Evolutionary conservation across 1,140 invertebrate species (phyloP).

Genomic region (Aphidius gifuensis): DNA sequence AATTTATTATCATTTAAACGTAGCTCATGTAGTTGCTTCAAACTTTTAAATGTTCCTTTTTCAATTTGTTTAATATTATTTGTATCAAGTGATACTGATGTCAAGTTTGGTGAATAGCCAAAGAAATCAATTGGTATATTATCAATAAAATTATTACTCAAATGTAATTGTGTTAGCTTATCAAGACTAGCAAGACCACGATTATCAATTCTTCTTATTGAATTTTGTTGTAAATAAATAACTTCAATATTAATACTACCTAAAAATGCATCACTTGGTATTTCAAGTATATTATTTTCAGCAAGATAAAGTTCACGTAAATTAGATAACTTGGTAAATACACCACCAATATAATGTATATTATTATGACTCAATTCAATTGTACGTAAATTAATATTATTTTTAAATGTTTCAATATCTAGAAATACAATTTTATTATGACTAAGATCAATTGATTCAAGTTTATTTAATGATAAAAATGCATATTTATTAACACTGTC

Average conservation of each 20-base stretch:
- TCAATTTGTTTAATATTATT: constrained; percentile 82
- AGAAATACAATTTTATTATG: constrained; percentile 80
- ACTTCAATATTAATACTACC: constrained; percentile 75
- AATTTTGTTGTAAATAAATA: constrained; percentile 84
- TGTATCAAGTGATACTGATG: constrained; percentile 84
- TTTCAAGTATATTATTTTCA: constrained; percentile 85
- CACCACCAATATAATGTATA: constrained; percentile 76
- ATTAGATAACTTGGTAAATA: constrained; percentile 76
- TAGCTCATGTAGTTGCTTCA: constrained; percentile 74
- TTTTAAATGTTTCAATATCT: constrained; percentile 68
- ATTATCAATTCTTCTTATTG: constrained; percentile 72
- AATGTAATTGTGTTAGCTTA: constrained; percentile 77
- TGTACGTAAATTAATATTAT: constrained; percentile 71
- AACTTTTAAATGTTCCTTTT: constrained; percentile 73
- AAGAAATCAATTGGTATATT: constrained; percentile 73
- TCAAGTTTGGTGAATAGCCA: constrained; percentile 68
- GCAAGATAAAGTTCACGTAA: constrained; percentile 80
- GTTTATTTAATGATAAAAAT: constrained; percentile 68
- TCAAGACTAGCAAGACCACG: constrained; percentile 69
- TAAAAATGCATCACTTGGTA: constrained; percentile 76
- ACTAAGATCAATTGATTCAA: constrained; percentile 83
- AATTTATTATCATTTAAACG: constrained; percentile 83
- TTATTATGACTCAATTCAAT: constrained; percentile 88
- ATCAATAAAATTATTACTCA: constrained; percentile 83
- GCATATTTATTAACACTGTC: constrained; percentile 73